Evolutionary conservation across 2,113 vertebrate genomes (phyloP), one percentile per base, ranked within the genome.

Genomic region (Thryonomys swinderianus): DNA sequence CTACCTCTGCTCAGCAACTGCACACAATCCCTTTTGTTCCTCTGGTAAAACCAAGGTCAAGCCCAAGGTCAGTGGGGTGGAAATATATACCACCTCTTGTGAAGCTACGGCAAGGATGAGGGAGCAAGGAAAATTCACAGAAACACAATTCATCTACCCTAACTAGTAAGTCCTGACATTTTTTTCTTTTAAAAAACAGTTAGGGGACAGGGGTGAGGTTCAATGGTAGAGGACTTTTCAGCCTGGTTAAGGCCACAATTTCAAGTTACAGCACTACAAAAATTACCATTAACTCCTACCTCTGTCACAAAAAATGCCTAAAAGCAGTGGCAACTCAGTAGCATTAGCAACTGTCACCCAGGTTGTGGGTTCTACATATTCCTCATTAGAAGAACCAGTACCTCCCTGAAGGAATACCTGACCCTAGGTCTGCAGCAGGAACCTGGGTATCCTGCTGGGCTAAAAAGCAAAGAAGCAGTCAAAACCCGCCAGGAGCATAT

Each of bases 171-270:
- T 61, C 40, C 30, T 30, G 48, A 83, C 37, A n/a, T n/a, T 18
- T 84, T 67, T 67, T 66, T 76, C 81, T 82, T 93, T 62, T 18
- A 57, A 89, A 85, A 95, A 84, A 59, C 34, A 88, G 20, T 34
- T 45, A 74, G 25, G 42, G 42, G 71, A 45, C 42, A 74, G 71
- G 4, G 13, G 9, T 74, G 13, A 45, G 45, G 71, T 48, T 74
- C 42, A 74, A 74, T 48, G 25, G 42, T 76, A 32, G 13, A 48
- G 27, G 1, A 48, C 73, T 32, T 76, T 42, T 14, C 18, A 76
- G 73, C 25, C 73, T 30, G 40, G 27, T 48, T 13, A 76, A 76
- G 42, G 40, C 14, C 37, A 25, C 17, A 7, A 48, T 13, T 76
- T 48, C 40, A 76, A 76, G 42, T 25, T 48, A 42, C 14, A 48